Conservation (phyloP, 1,140 invertebrate species). For the Centruroides vittatus region DNA sequence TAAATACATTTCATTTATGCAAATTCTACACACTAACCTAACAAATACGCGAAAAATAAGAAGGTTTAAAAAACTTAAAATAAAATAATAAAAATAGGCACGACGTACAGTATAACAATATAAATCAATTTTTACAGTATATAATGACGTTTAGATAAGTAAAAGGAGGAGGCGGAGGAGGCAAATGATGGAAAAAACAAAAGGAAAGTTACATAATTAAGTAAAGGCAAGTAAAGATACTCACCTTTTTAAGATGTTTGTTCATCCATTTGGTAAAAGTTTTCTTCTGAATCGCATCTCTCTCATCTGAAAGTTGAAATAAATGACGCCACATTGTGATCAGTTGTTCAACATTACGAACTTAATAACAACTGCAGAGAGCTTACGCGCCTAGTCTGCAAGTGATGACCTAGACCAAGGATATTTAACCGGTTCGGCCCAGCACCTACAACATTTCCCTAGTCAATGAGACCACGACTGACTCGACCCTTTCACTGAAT, state of each 20-base stretch:
- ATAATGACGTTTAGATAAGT: no score
- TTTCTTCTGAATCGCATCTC: conserved; percentile 99
- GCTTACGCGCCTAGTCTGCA: not conserved
- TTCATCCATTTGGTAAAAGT: conserved; percentile 99
- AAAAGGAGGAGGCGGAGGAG: no score
- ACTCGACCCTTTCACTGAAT: conserved; percentile 5
- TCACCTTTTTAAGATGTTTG: conserved; percentile 99
- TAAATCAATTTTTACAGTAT: no score
- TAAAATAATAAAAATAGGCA: no score
- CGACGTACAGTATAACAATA: no score
- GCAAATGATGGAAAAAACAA: no score
- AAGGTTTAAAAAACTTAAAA: no score
- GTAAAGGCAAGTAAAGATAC: conserved; percentile 14
- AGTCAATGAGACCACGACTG: not conserved
- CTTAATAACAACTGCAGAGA: not conserved
- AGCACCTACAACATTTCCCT: not conserved
- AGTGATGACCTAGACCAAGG: not conserved
- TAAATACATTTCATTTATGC: no score
- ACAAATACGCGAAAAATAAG: no score
- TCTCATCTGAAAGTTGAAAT: conserved; percentile 61
- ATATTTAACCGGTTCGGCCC: not conserved
- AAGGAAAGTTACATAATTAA: no score
- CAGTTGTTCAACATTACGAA: not conserved
- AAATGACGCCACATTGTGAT: conserved; percentile 30
- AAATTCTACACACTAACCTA: no score